These are phyloP conservation scores for Eremophila alpestris DNA, from an alignment of 2,797 vertebrate species.

Conservation along the genomic window DNA sequence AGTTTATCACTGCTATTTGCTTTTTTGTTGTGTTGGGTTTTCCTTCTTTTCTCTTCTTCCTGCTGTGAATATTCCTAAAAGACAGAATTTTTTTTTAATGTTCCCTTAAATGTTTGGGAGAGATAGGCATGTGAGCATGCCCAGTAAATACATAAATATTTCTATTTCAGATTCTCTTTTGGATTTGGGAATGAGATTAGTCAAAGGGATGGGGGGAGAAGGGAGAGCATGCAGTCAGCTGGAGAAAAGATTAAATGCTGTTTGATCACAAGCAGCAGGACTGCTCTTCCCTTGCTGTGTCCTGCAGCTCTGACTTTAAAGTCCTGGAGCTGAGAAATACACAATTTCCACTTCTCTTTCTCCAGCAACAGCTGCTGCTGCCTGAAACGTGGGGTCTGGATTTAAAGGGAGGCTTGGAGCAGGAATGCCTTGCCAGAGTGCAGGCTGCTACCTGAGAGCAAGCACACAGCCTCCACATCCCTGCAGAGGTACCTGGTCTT, in stretches of 20 bases:
- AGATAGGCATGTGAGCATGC: background rate
- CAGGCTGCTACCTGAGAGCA: background rate
- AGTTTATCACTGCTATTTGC: background rate
- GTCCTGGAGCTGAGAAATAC: background rate
- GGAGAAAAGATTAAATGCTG: slow-evolving; percentile 38
- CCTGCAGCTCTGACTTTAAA: slow-evolving; percentile 8
- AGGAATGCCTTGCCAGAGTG: background rate
- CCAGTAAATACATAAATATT: slow-evolving; percentile 33
- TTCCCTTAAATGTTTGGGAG: background rate
- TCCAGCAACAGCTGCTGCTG: background rate
- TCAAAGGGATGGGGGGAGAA: background rate
- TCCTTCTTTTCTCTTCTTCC: background rate
- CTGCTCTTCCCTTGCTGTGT: background rate
- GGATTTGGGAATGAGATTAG: slow-evolving; percentile 35
- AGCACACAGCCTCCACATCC: background rate
- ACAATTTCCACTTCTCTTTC: background rate
- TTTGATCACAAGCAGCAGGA: slow-evolving; percentile 47
- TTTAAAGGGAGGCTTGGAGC: background rate
- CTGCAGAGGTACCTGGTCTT: background rate
- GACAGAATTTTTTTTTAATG: background rate
- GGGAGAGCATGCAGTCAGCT: slow-evolving; percentile 3
- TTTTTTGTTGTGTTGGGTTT: background rate
- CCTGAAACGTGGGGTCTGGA: background rate
- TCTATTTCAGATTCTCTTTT: slow-evolving; percentile 35
- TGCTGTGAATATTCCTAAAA: background rate